A percentile compares a stretch with the other conserved stretches of the same genome.
Conservation (phyloP, 2,888 invertebrate genomes). For the Coelopa pilipes region DNA sequence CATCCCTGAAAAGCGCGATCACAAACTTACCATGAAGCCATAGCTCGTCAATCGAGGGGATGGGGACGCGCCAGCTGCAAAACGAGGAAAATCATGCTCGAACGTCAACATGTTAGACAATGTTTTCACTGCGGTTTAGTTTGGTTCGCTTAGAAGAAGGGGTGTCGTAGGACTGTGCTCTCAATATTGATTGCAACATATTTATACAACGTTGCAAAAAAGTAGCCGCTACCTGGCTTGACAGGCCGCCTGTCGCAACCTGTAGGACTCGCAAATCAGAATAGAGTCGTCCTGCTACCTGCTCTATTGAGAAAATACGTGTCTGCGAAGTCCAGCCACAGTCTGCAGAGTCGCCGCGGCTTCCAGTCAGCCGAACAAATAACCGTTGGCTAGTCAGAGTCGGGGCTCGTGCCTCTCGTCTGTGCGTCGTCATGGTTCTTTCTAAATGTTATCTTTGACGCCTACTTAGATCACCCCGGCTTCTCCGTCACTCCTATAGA, state of each 20-base stretch:
- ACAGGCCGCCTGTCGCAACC: neutral
- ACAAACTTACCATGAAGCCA: neutral
- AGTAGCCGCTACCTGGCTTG: neutral
- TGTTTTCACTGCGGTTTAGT: neutral
- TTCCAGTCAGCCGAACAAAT: too few relatives aligned
- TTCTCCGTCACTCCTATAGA: too few relatives aligned
- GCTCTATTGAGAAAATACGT: neutral
- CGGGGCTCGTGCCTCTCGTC: too few relatives aligned
- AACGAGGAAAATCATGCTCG: neutral
- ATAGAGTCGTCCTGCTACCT: neutral
- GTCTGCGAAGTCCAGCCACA: neutral
- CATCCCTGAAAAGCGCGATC: too few relatives aligned
- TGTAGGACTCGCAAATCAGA: neutral
- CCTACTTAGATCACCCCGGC: too few relatives aligned
- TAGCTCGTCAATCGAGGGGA: neutral
- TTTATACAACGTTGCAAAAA: neutral
- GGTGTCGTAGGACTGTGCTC: neutral
- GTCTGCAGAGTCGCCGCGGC: neutral
- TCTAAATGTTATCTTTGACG: too few relatives aligned
- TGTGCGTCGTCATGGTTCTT: too few relatives aligned
- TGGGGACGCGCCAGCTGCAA: neutral
- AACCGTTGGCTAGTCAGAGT: too few relatives aligned
- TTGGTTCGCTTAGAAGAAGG: too few relatives aligned
- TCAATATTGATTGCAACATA: neutral
- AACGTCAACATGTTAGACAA: neutral